Percentiles rank a stretch among this genome's conserved stretches.
These are phyloP conservation scores for Latheticus oryzae DNA, from an alignment of 2,888 invertebrate species.

Conservation along the genomic window DNA sequence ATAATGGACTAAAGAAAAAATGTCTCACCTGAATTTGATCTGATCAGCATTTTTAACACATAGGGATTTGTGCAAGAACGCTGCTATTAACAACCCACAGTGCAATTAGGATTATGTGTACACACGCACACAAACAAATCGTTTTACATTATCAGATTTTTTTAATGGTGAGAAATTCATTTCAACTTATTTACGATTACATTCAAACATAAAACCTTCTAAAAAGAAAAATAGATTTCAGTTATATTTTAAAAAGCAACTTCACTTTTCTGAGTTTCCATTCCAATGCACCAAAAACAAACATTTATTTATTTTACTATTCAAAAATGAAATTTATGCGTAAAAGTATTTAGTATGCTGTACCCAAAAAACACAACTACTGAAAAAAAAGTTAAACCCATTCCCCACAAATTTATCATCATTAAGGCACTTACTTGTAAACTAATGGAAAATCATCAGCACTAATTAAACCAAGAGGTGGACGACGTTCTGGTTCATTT, in stretches of 20 bases:
- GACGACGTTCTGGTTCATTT: slow-evolving; percentile 77
- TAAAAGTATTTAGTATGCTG: slow-evolving; percentile 25
- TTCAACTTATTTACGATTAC: slow-evolving; percentile 32
- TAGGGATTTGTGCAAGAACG: slow-evolving; percentile 48
- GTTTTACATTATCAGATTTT: slow-evolving; percentile 49
- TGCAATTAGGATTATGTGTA: slow-evolving; percentile 44
- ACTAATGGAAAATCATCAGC: slow-evolving; percentile 83
- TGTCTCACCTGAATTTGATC: slow-evolving; percentile 47
- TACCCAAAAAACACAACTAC: slow-evolving; percentile 34
- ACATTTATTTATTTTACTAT: slow-evolving; percentile 9
- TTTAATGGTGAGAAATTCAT: slow-evolving; percentile 46
- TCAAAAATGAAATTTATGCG: slow-evolving; percentile 21
- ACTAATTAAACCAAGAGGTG: slow-evolving; percentile 85
- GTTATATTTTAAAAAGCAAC: no score
- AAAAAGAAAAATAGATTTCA: slow-evolving; percentile 55
- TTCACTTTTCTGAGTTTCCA: slow-evolving; percentile 17
- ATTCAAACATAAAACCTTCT: slow-evolving; percentile 52
- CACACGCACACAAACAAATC: slow-evolving; percentile 40
- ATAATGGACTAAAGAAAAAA: slow-evolving; percentile 31
- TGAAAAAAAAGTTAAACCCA: slow-evolving; percentile 35
- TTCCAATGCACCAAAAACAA: slow-evolving; percentile 22
- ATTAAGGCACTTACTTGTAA: slow-evolving; percentile 80
- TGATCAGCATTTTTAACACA: slow-evolving; percentile 37
- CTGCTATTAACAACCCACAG: slow-evolving; percentile 50
- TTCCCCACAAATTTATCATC: slow-evolving; percentile 4